Percentiles rank a stretch among this genome's conserved stretches.
Evolutionary conservation across 2,113 vertebrate species (phyloP).

Genomic region (Phocoena sinus): DNA sequence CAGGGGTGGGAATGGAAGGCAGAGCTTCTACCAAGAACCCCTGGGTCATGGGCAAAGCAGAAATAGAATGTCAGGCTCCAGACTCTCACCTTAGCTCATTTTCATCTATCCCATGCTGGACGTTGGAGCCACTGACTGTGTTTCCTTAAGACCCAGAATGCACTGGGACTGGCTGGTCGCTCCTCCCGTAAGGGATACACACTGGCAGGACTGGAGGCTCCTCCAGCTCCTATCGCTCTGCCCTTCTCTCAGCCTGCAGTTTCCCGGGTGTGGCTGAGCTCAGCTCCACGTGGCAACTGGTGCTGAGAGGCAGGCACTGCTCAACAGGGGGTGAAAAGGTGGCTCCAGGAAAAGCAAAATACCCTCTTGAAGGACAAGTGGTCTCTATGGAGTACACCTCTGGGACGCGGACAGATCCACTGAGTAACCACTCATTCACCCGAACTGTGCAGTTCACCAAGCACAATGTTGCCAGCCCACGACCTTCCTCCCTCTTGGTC

Average conservation of each 20-base stretch:
- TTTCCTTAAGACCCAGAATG: not conserved
- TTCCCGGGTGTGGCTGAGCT: not conserved
- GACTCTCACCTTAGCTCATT: not conserved
- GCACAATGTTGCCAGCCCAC: not conserved
- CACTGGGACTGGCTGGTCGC: not conserved
- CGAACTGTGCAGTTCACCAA: too few relatives aligned
- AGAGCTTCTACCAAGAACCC: not conserved
- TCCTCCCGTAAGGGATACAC: not conserved
- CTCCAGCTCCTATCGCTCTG: not conserved
- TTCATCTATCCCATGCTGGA: not conserved
- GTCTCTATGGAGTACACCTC: not conserved
- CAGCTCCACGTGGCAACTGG: not conserved
- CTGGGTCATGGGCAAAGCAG: not conserved
- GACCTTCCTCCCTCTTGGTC: not conserved
- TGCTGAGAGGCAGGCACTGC: not conserved
- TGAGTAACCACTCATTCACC: not conserved
- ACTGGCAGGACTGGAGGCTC: not conserved
- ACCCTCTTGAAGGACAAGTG: not conserved
- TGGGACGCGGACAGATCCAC: not conserved
- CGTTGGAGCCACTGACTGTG: not conserved
- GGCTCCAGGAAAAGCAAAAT: not conserved
- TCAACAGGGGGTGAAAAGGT: not conserved
- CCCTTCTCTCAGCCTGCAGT: not conserved
- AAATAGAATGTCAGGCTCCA: not conserved
- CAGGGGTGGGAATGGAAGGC: fast-evolving